Base-by-base conservation (phyloP, 2,888 invertebrate species). In the Scelioninae gen. 2 region DNA sequence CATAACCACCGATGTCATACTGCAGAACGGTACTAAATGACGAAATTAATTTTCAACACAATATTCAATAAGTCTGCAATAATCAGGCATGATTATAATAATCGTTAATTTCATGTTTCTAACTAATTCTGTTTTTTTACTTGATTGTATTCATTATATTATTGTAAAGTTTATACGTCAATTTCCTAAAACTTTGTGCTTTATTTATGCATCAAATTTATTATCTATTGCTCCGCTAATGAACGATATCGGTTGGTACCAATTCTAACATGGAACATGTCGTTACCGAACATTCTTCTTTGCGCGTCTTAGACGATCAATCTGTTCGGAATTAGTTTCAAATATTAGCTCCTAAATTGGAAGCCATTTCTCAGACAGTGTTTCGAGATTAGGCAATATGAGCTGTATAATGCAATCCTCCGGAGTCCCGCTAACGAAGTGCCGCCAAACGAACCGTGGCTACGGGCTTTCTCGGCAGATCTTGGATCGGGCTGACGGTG, bases 371-470 rank as follows among this genome's bases (percentile, higher is more conserved):
- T 74, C 60, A 70, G 64, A 10, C 69, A 28, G 58, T 64, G 69
- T 57, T 35, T 43, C 57, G 58, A 58, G 71, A 71, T 71, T 71
- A 74, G 74, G 67, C 71, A 74, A 74, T 71, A 67, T 71, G 61
- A 67, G 65, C 58, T 63, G 67, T 63, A 63, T 70, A 65, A 69
- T 58, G 63, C 45, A 67, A 74, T 70, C 63, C 67, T 65, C 61
- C 31, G 15, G 67, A 61, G 65, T 55, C 55, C 58, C 37, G 53
- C 53, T 53, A 69, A 69, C 63, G 69, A 52, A 69, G 70, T 70
- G 65, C 70, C 65, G 55, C 60, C 70, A 65, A 74, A 74, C 74
- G 61, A 74, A 74, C 74, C 74, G 50, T 74, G 65, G 65, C 74
- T 71, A 63, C 57, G 50, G 48, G 74, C 65, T 74, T 70, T 70